A percentile compares a stretch with the other conserved stretches of the same genome.
Evolutionary conservation across 64 coral and sea anemone species (phyloP).

Genomic region (Pachyseris speciosa): DNA sequence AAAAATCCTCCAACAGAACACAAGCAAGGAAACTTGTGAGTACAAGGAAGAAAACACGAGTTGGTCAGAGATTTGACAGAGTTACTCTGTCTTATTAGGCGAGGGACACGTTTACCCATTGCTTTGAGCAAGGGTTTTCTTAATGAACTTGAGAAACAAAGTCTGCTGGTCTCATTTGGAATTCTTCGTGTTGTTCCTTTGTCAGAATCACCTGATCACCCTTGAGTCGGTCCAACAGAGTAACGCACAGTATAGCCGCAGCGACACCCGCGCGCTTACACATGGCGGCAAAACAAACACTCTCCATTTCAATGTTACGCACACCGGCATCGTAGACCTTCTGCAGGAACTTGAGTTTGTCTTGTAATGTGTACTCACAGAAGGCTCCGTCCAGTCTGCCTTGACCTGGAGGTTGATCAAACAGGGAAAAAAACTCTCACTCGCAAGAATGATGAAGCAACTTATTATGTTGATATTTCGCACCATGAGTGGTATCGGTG

Average conservation of each 20-base stretch:
- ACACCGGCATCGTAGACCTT: constrained; percentile 79
- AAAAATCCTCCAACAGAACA: too few relatives aligned
- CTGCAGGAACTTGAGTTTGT: constrained; percentile 85
- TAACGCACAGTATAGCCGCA: constrained; percentile 91
- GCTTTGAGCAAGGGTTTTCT: constrained; percentile 52
- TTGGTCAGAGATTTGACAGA: not conserved
- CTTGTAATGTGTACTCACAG: constrained; percentile 87
- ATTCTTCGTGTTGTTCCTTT: constrained; percentile 79
- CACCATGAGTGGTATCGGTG: too few relatives aligned
- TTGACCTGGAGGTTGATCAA: constrained; percentile 67
- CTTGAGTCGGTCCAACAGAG: constrained; percentile 78
- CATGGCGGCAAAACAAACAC: constrained; percentile 94
- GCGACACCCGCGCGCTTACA: constrained; percentile 86
- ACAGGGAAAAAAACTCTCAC: not conserved
- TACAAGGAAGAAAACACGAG: too few relatives aligned
- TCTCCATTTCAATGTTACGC: constrained; percentile 97
- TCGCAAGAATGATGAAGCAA: too few relatives aligned
- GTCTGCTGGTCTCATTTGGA: constrained; percentile 75
- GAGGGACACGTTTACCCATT: not conserved
- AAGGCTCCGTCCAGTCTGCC: constrained; percentile 96
- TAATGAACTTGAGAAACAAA: constrained; percentile 86
- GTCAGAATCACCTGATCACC: constrained; percentile 81
- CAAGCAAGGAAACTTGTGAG: too few relatives aligned
- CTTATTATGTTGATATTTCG: too few relatives aligned
- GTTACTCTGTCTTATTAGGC: not conserved